phyloP scores from a whole-genome alignment of 2,888 invertebrate species.

The Syritta pipiens region DNA sequence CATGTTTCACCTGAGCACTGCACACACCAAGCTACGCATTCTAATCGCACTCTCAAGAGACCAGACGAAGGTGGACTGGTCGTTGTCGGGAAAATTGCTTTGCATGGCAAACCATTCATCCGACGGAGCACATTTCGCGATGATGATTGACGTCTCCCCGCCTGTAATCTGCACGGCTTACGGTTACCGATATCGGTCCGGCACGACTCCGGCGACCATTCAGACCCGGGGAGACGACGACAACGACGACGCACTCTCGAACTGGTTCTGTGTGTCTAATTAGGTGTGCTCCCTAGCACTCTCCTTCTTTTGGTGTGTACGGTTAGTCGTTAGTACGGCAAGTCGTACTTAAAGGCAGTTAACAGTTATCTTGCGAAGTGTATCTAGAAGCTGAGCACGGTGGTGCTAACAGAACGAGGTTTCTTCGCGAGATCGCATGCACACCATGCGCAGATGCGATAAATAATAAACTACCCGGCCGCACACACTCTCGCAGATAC shows the following conservation, averaged over 20 bases:
- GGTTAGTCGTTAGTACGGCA: too few relatives aligned
- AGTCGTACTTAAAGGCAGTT: slow-evolving; percentile 28
- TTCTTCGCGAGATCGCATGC: slow-evolving; percentile 29
- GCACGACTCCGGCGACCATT: slow-evolving; percentile 22
- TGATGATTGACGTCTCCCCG: slow-evolving; percentile 40
- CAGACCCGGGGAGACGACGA: neutral
- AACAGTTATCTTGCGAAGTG: slow-evolving; percentile 47
- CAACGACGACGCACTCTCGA: neutral
- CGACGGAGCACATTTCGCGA: slow-evolving; percentile 30
- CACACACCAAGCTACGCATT: slow-evolving; percentile 36
- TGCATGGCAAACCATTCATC: slow-evolving; percentile 46
- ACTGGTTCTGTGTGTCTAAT: slow-evolving; percentile 57
- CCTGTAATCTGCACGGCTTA: slow-evolving; percentile 36
- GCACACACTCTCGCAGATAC: slow-evolving; percentile 13
- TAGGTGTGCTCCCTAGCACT: slow-evolving; percentile 37
- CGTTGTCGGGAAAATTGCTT: slow-evolving; percentile 20
- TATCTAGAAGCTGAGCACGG: slow-evolving; percentile 22
- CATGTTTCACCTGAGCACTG: slow-evolving; percentile 29
- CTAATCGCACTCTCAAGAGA: slow-evolving; percentile 24
- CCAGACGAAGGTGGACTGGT: slow-evolving; percentile 46
- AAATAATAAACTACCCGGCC: slow-evolving; percentile 33
- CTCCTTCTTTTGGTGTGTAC: neutral
- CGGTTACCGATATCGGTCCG: slow-evolving; percentile 30
- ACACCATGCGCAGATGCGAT: slow-evolving; percentile 52
- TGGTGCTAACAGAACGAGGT: slow-evolving; percentile 37